Conservation (phyloP, 2,888 invertebrate species). For the Tetranychus piercei region DNA sequence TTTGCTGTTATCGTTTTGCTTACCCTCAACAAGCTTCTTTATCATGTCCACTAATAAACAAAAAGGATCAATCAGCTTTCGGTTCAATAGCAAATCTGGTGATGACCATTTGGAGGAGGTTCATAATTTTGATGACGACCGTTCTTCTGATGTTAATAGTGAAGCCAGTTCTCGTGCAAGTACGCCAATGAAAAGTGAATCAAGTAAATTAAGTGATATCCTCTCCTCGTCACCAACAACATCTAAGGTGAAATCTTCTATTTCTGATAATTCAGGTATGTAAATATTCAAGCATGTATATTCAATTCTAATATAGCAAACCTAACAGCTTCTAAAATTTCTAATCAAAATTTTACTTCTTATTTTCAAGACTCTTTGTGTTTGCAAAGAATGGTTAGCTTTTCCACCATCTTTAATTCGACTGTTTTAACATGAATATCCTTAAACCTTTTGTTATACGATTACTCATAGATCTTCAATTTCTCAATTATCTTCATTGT, state of each 20-base stretch:
- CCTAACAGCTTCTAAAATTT: background rate
- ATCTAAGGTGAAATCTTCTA: background rate
- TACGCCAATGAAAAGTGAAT: conserved; percentile 3
- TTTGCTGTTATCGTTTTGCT: background rate
- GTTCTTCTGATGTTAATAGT: background rate
- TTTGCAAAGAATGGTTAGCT: too few relatives aligned
- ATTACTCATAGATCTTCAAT: too few relatives aligned
- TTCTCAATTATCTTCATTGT: too few relatives aligned
- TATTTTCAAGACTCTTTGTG: too few relatives aligned
- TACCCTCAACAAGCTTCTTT: background rate
- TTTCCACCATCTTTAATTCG: too few relatives aligned
- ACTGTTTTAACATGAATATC: too few relatives aligned
- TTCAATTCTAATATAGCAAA: background rate
- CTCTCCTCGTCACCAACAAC: background rate
- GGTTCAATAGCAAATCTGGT: conserved; percentile 5
- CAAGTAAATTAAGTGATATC: background rate
- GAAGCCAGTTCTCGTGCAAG: background rate
- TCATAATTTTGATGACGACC: background rate
- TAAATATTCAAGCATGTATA: background rate
- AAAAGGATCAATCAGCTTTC: background rate
- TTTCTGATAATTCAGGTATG: conserved; percentile 11
- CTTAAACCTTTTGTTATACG: too few relatives aligned
- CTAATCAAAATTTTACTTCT: too few relatives aligned
- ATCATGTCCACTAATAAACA: conserved; percentile 5
- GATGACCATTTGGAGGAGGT: conserved; percentile 5